Evolutionary conservation across 2,888 invertebrate genomes (phyloP).

Genomic region (Cheilosia impressa): DNA sequence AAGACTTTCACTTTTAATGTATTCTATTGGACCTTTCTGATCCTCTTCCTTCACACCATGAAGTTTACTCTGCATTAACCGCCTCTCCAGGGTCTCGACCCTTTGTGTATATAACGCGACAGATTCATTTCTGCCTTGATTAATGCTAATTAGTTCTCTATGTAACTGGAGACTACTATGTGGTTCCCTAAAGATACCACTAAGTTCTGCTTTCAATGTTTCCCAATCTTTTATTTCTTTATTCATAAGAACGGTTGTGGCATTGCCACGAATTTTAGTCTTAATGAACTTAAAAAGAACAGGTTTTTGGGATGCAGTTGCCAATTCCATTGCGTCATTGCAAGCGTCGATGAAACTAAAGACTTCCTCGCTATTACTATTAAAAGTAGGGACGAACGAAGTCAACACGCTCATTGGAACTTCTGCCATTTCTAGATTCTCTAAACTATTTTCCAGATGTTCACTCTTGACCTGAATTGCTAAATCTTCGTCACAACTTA

Average conservation of each 20-base stretch:
- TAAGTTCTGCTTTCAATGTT: background rate
- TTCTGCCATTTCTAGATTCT: background rate
- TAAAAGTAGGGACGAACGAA: conserved; percentile 26
- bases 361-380: conserved; percentile 17
- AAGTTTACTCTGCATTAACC: conserved; percentile 5
- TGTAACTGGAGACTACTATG: no score
- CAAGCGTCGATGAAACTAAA: conserved; percentile 24
- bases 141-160: background rate
- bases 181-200: no score
- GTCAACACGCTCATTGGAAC: conserved; percentile 21
- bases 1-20: background rate
- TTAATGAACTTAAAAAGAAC: conserved; percentile 16
- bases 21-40: conserved; percentile 1
- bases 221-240: conserved; percentile 15
- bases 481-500: background rate
- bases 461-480: background rate
- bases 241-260: conserved; percentile 5
- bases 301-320: background rate
- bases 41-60: conserved; percentile 5
- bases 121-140: background rate
- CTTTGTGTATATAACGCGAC: conserved; percentile 2
- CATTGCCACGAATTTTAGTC: conserved; percentile 24
- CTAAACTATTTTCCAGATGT: no score
- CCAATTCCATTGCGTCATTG: conserved; percentile 23
- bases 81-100: background rate